phyloP scores from a whole-genome alignment of 2,113 vertebrate genomes.

The Diphyllodes magnificus region DNA sequence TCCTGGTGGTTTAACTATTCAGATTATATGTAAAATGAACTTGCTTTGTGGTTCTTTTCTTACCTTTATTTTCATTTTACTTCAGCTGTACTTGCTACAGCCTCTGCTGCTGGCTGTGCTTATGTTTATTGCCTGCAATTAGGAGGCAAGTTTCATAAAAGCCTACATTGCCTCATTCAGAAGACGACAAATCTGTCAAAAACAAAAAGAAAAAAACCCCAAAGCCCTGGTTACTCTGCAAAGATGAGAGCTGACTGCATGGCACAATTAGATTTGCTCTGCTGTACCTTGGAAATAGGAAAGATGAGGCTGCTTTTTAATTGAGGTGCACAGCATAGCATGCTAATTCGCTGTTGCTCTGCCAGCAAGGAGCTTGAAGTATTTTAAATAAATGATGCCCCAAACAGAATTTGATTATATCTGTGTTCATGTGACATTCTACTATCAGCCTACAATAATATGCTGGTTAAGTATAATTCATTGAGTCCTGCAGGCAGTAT shows the following conservation, averaged over 20 bases:
- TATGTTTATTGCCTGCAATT: constrained; percentile 46
- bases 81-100: not conserved
- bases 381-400: constrained; percentile 57
- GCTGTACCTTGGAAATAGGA: constrained; percentile 47
- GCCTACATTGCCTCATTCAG: not conserved
- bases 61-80: constrained; percentile 32
- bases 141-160: constrained; percentile 39
- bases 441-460: constrained; percentile 36
- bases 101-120: constrained; percentile 1
- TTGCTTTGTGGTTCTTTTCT: not conserved
- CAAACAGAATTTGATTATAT: constrained; percentile 60
- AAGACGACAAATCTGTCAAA: not conserved
- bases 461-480: constrained; percentile 51
- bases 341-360: constrained; percentile 41
- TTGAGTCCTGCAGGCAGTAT: constrained; percentile 40
- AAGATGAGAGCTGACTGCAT: constrained; percentile 27
- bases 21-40: not conserved
- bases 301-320: constrained; percentile 54
- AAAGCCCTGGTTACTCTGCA: constrained; percentile 13
- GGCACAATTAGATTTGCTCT: constrained; percentile 50
- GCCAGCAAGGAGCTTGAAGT: constrained; percentile 56
- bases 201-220: not conserved
- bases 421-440: constrained; percentile 38
- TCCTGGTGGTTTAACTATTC: not conserved
- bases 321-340: constrained; percentile 42